Conservation (phyloP, 1,140 invertebrate genomes). For the Elysia chlorotica region DNA sequence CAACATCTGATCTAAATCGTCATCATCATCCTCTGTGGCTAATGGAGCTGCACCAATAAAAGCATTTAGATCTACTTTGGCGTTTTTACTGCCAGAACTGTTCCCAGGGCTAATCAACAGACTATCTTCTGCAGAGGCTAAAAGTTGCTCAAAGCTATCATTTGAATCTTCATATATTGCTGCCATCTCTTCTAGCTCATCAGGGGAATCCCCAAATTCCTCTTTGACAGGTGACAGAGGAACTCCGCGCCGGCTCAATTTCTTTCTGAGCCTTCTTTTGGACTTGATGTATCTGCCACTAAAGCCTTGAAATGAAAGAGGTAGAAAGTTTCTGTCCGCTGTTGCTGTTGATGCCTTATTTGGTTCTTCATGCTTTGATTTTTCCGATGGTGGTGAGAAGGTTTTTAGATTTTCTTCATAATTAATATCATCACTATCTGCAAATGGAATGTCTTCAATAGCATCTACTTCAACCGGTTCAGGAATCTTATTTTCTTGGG, state of each 20-base stretch:
- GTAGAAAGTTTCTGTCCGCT: too few relatives aligned
- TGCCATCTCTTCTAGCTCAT: slow-evolving; percentile 16
- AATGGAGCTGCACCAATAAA: neutral
- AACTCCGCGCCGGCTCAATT: neutral
- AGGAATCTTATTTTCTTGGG: too few relatives aligned
- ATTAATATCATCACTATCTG: too few relatives aligned
- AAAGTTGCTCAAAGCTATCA: slow-evolving; percentile 19
- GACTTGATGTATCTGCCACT: too few relatives aligned
- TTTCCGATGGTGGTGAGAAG: too few relatives aligned
- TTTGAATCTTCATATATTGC: neutral
- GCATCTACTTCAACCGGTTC: too few relatives aligned
- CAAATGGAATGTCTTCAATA: too few relatives aligned
- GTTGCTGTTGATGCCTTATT: too few relatives aligned
- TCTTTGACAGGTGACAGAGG: slow-evolving; percentile 25
- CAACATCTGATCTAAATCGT: too few relatives aligned
- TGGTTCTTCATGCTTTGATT: too few relatives aligned
- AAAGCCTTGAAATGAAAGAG: too few relatives aligned
- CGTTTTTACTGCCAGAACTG: neutral
- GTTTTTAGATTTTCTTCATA: too few relatives aligned
- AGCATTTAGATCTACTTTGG: neutral
- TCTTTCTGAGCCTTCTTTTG: neutral
- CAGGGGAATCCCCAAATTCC: slow-evolving; percentile 7
- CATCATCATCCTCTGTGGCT: slow-evolving; percentile 5
- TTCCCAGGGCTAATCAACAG: neutral
- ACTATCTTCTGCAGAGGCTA: slow-evolving; percentile 8